These are phyloP conservation scores for Plodia interpunctella DNA, from an alignment of 1,140 invertebrate species.

Conservation along the genomic window DNA sequence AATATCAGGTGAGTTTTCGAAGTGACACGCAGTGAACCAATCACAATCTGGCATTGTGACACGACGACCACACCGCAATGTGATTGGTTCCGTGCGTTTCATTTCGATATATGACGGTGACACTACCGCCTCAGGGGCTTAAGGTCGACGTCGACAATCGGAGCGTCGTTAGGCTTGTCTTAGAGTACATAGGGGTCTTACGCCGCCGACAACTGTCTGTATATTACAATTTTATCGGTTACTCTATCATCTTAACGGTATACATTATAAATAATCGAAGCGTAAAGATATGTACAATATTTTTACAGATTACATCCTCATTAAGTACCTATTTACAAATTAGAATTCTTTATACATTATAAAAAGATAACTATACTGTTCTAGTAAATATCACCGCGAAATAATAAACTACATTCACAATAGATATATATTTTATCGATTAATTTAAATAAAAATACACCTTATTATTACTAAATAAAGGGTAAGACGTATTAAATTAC, in stretches of 20 bases:
- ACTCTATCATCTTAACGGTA: constrained; percentile 54
- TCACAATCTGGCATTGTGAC: too few species aligned
- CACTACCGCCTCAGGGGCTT: too few species aligned
- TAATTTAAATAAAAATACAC: constrained; percentile 69
- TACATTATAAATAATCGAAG: constrained; percentile 73
- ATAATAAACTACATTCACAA: constrained; percentile 74
- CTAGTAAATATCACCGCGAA: constrained; percentile 73
- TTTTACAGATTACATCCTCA: constrained; percentile 70
- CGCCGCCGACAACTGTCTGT: constrained; percentile 28
- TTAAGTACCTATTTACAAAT: constrained; percentile 78
- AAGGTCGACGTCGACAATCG: background rate
- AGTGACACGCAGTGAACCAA: too few species aligned
- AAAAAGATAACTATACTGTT: constrained; percentile 73
- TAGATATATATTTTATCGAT: constrained; percentile 52
- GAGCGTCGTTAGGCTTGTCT: constrained; percentile 5
- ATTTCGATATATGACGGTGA: too few species aligned
- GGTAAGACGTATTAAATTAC: constrained; percentile 80
- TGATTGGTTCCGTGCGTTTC: too few species aligned
- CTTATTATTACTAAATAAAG: constrained; percentile 69
- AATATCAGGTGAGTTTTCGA: too few species aligned
- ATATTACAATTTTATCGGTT: constrained; percentile 50
- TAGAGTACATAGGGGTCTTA: background rate
- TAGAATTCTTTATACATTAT: constrained; percentile 75
- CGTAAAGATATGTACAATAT: constrained; percentile 77
- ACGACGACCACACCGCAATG: too few species aligned